A percentile compares a stretch with the other conserved stretches of the same genome.
Evolutionary conservation across 2,113 vertebrate species (phyloP).

Genomic region (Nothocercus nigrocapillus): DNA sequence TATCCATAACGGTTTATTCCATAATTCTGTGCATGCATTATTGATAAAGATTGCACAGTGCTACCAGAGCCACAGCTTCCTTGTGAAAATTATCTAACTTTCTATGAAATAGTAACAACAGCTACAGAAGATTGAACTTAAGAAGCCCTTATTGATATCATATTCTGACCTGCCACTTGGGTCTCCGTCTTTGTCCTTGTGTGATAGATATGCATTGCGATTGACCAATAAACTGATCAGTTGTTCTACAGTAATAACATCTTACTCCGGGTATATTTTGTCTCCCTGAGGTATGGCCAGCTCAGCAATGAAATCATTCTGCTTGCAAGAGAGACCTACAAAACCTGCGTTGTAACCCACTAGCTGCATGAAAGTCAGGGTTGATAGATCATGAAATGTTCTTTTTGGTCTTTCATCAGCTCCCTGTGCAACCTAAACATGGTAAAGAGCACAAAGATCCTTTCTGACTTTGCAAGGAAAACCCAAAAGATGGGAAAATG

Average conservation of each 20-base stretch:
- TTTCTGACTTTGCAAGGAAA: background rate
- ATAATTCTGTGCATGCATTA: fast-evolving
- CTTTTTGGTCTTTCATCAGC: background rate
- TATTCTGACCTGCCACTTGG: background rate
- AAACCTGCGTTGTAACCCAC: background rate
- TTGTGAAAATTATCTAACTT: background rate
- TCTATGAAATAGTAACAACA: background rate
- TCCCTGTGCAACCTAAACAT: background rate
- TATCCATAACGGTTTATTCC: fast-evolving
- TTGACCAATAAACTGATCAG: background rate
- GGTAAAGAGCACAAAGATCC: background rate
- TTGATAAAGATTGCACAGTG: background rate
- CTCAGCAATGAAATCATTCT: background rate
- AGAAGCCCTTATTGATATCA: background rate
- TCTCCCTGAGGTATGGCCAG: background rate
- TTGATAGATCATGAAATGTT: background rate
- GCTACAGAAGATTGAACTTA: background rate
- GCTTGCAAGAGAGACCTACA: background rate
- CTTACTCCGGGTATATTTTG: background rate
- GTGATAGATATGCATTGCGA: background rate
- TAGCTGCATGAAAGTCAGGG: background rate
- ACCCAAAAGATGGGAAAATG: background rate
- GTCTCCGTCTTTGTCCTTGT: background rate
- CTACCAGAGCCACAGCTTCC: background rate
- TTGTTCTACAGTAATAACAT: background rate